These are phyloP conservation scores for Anneissia japonica DNA, from an alignment of 35 echinoderm and acorn worm species.

Conservation along the genomic window DNA sequence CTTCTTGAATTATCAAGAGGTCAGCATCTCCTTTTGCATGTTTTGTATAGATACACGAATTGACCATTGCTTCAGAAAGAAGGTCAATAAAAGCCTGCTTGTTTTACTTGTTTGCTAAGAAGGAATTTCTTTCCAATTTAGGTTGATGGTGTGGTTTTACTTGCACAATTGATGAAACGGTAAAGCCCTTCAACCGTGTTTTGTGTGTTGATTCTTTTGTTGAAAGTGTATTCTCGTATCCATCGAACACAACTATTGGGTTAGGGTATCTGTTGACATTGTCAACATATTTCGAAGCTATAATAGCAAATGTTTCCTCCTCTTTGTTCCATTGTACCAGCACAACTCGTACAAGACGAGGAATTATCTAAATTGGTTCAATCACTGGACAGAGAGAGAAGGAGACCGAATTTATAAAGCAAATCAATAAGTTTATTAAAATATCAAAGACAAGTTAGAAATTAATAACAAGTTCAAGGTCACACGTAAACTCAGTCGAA, in stretches of 20 bases:
- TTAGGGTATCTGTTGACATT: constrained; percentile 14
- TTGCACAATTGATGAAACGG: background rate
- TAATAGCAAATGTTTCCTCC: background rate
- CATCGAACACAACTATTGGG: constrained; percentile 37
- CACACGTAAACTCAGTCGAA: too few species aligned
- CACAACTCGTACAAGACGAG: too few species aligned
- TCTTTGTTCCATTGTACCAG: too few species aligned
- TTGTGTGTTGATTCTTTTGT: constrained; percentile 34
- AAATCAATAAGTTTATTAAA: too few species aligned
- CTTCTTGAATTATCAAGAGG: constrained; percentile 5
- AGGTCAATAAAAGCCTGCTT: constrained; percentile 14
- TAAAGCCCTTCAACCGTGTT: background rate
- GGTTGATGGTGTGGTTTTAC: background rate
- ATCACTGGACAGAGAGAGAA: too few species aligned
- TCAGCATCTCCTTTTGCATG: constrained; percentile 52
- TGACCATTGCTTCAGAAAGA: background rate
- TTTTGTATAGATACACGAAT: background rate
- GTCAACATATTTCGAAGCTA: constrained; percentile 23
- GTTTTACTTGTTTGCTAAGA: constrained; percentile 8
- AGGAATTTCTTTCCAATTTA: background rate
- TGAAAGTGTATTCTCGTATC: constrained; percentile 6
- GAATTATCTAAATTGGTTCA: too few species aligned
- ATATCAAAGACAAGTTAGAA: too few species aligned
- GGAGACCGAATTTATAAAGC: too few species aligned
- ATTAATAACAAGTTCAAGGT: too few species aligned